Base-by-base conservation (phyloP, 1,140 invertebrate species). In the Aphelinus atriplicis region DNA sequence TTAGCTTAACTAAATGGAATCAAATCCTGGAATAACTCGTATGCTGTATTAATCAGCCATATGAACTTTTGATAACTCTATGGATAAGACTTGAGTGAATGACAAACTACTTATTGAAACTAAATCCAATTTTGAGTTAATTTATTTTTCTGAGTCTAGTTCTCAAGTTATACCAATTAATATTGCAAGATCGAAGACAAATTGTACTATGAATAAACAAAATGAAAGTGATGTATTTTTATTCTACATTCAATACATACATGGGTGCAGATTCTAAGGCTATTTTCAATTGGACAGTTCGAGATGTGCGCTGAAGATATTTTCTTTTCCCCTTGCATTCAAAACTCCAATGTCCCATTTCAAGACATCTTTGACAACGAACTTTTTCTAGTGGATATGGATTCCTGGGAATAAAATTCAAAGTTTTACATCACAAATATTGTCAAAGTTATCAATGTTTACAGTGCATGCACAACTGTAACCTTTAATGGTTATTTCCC, bases 251-350 rank as follows among this genome's bases (percentile, higher is more conserved):
- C 26, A 26, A 26, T 26, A 26, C 26, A 26, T 26, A 26, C 26
- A 26, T 26, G 26, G 26, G 26, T 26, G 26, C 26, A 26, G 26
- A 26, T 67, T 92, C 93, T 80, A 92, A 81, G 80, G 89, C 91
- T 84, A 95, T 96, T 78, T 94, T 95, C 71, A 98, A 85, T 65
- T 93, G 90, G 78, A 92, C 91, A 1, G 95, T 95, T 63, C 96
- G 90, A 1, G 95, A 96, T 53, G 91, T 90, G 77, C 95, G 90
- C 71, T 95, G 92, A 7, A 97, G 88, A 85, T 94, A 95, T 87
- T 97, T 97, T 61, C 95, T 88, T 88, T 97, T 95, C n/a, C 94
- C 94, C 78, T 92, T 95, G 83, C 96, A 98, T 85, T 97, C 94
- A 79, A 95, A 98, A 69, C 94, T 96, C 95, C 95, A 97, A 83